Evolutionary conservation across 2,888 invertebrate genomes (phyloP).

Genomic region (Andrena camellia): DNA sequence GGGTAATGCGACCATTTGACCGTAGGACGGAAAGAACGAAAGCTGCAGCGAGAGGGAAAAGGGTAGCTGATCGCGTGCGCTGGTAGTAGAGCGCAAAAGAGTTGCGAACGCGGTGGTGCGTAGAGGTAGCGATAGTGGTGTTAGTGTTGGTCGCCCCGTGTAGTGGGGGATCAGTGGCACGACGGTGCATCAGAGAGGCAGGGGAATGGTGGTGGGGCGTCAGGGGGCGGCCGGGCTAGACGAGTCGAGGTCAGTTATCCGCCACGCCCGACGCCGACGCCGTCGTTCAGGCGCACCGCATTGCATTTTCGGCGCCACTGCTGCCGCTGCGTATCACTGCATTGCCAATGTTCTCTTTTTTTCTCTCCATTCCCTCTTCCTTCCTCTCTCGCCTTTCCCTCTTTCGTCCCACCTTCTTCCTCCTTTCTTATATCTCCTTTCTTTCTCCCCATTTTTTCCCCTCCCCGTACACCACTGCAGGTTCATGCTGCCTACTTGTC

Average conservation of each 20-base stretch:
- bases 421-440: neutral
- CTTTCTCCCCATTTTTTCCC: conserved; percentile 12
- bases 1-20: conserved; percentile 62
- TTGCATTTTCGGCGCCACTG: conserved; percentile 78
- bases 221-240: conserved; percentile 71
- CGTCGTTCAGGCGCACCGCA: conserved; percentile 73
- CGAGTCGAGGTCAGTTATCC: conserved; percentile 82
- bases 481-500: conserved; percentile 27
- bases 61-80: neutral
- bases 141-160: conserved; percentile 32
- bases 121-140: conserved; percentile 12
- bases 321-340: conserved; percentile 74
- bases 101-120: conserved; percentile 25
- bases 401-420: conserved; percentile 16
- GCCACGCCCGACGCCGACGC: conserved; percentile 80
- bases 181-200: conserved; percentile 47
- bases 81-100: conserved; percentile 30
- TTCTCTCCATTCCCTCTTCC: neutral
- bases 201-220: conserved; percentile 42
- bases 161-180: conserved; percentile 54
- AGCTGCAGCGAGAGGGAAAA: conserved; percentile 30
- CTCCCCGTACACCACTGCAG: conserved; percentile 25
- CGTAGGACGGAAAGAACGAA: conserved; percentile 51
- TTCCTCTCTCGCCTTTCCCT: neutral
- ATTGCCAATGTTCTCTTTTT: conserved; percentile 71